Evolutionary conservation across 1,140 invertebrate species (phyloP), one percentile per base, ranked within the genome.

Genomic region (Apis cerana): DNA sequence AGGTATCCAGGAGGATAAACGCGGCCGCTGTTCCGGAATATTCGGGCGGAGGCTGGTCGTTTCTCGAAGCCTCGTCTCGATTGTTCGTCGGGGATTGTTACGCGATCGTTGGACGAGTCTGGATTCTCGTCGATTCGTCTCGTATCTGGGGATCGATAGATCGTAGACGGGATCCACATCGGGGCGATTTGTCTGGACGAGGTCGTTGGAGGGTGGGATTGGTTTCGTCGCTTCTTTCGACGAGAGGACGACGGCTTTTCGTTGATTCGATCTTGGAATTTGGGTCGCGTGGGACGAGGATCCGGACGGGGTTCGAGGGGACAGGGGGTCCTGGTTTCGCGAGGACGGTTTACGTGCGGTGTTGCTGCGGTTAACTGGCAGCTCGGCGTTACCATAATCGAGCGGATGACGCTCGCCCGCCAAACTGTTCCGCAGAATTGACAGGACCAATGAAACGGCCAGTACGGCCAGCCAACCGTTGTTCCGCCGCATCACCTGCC

Each of bases 401-500:
- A 71, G 48, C 58, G 58, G 67, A 21, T 59, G 7, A 2, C 58
- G 75, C 65, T 85, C 75, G 13, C 64, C 61, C 11, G 80, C 78
- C 27, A 81, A 79, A 13, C 75, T 75, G 64, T 74, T 78, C 8
- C 70, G 75, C 27, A 81, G 64, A 27, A 82, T 86, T 54, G 82
- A 64, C 27, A 90, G 79, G 75, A 90, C 88, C 64, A 87, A 83
- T 85, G 82, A 87, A 52, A 81, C 75, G 89, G 89, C 90, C 91
- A 85, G 80, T 8, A 91, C 69, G 91, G 91, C 91, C 91, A 82
- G 81, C 83, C 89, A 85, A 80, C 86, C 72, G 67, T 80, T 84
- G 78, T 89, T 84, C 85, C 85, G 85, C 85, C 82, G 79, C 91
- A 92, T 91, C 88, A 91, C 88, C 89, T 88, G 81, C 82, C 85